These are phyloP conservation scores for Scarus forsteni DNA, from an alignment of 2,797 vertebrate species.

Conservation along the genomic window DNA sequence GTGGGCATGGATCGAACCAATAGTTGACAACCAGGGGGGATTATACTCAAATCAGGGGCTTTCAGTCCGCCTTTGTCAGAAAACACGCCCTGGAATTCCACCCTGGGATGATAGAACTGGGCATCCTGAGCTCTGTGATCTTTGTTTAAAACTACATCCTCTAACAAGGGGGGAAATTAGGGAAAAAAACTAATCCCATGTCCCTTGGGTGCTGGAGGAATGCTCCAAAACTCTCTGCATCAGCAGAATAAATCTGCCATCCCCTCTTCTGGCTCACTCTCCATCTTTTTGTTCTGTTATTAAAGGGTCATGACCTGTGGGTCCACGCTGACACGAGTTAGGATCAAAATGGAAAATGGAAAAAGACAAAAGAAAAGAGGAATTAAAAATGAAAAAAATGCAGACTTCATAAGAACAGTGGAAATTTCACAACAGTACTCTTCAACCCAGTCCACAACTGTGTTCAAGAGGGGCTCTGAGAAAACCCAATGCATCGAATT, in stretches of 20 bases:
- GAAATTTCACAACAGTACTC: too few relatives aligned
- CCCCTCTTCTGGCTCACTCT: slow-evolving; percentile 27
- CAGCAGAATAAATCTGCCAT: slow-evolving; percentile 67
- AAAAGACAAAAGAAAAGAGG: background rate
- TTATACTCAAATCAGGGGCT: slow-evolving; percentile 52
- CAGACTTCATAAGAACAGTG: too few relatives aligned
- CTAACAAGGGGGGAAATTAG: slow-evolving; percentile 26
- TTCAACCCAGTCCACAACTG: too few relatives aligned
- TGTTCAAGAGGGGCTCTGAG: too few relatives aligned
- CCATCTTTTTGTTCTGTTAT: slow-evolving; percentile 47
- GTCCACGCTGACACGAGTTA: slow-evolving; percentile 31
- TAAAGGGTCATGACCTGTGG: slow-evolving; percentile 47
- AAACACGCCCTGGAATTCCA: slow-evolving; percentile 46
- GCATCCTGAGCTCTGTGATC: slow-evolving; percentile 20
- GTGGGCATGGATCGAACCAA: slow-evolving; percentile 67
- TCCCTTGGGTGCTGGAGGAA: slow-evolving; percentile 33
- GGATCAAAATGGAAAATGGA: slow-evolving; percentile 20
- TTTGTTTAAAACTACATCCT: slow-evolving; percentile 33
- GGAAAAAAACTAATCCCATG: slow-evolving; percentile 26
- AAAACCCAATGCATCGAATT: too few relatives aligned
- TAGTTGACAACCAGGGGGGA: slow-evolving; percentile 53
- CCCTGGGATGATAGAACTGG: slow-evolving; percentile 15
- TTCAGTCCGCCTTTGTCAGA: slow-evolving; percentile 31
- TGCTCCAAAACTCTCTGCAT: slow-evolving; percentile 57
- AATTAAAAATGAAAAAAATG: background rate